Conservation (phyloP, 2,888 invertebrate species). For the Maniola hyperantus region DNA sequence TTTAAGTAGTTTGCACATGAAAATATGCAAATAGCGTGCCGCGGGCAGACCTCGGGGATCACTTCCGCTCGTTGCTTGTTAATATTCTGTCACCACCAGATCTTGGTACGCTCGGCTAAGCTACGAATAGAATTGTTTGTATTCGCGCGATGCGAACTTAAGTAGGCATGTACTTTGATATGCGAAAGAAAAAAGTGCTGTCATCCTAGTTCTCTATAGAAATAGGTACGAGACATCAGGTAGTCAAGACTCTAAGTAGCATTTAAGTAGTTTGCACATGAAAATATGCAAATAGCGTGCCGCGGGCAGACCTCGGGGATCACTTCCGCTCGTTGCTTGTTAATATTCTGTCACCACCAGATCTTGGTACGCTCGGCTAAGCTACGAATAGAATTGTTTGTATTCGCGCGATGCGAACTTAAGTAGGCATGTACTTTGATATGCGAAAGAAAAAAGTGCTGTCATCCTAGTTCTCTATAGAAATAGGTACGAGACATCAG, state of each 20-base stretch:
- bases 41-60: slow-evolving; percentile 23
- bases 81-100: slow-evolving; percentile 34
- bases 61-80: slow-evolving; percentile 35
- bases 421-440: background rate
- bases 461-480: too few species aligned
- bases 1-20: background rate
- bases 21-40: slow-evolving; percentile 25
- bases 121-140: slow-evolving; percentile 14
- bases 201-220: too few species aligned
- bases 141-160: background rate
- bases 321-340: slow-evolving; percentile 34
- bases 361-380: slow-evolving; percentile 7
- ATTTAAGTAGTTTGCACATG: background rate
- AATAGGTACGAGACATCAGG: too few species aligned
- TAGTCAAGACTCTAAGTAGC: background rate
- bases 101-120: slow-evolving; percentile 9
- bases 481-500: too few species aligned
- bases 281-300: slow-evolving; percentile 25
- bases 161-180: background rate
- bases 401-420: background rate
- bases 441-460: too few species aligned
- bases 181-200: too few species aligned
- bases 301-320: slow-evolving; percentile 22
- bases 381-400: slow-evolving; percentile 14
- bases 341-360: slow-evolving; percentile 35